Conservation (phyloP, 2,113 vertebrate species). For the Colius striatus region DNA sequence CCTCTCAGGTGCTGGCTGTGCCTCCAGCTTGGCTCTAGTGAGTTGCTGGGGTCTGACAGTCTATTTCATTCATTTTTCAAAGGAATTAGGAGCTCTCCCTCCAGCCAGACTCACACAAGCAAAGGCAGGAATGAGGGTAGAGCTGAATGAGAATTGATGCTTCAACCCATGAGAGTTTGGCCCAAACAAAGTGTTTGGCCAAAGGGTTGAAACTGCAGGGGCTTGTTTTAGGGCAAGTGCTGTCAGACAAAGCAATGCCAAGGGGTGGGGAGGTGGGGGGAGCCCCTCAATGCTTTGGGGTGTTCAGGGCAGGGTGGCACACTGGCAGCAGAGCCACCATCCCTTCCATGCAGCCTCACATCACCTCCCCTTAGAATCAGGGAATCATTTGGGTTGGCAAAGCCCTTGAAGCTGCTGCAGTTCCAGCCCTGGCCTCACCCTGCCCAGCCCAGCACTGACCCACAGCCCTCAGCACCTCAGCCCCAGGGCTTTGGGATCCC, state of each 20-base stretch:
- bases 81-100: neutral
- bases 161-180: neutral
- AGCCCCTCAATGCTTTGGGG: neutral
- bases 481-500: too few relatives aligned
- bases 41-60: neutral
- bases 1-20: neutral
- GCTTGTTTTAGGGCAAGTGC: neutral
- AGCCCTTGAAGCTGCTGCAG: too few relatives aligned
- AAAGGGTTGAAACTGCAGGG: neutral
- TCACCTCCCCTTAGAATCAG: neutral
- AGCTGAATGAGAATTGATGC: neutral
- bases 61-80: neutral
- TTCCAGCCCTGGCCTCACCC: too few relatives aligned
- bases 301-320: rapidly evolving
- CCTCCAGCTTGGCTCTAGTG: neutral
- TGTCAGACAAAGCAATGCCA: neutral
- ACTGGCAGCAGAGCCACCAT: neutral
- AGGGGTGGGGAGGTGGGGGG: rapidly evolving
- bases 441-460: too few relatives aligned
- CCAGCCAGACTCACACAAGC: neutral
- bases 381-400: too few relatives aligned
- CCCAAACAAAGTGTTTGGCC: rapidly evolving
- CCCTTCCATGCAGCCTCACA: neutral
- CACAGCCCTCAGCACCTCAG: too few relatives aligned
- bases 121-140: neutral